These are phyloP conservation scores for Pseudomugil gertrudae DNA, from an alignment of 2,797 vertebrate genomes.

Conservation along the genomic window DNA sequence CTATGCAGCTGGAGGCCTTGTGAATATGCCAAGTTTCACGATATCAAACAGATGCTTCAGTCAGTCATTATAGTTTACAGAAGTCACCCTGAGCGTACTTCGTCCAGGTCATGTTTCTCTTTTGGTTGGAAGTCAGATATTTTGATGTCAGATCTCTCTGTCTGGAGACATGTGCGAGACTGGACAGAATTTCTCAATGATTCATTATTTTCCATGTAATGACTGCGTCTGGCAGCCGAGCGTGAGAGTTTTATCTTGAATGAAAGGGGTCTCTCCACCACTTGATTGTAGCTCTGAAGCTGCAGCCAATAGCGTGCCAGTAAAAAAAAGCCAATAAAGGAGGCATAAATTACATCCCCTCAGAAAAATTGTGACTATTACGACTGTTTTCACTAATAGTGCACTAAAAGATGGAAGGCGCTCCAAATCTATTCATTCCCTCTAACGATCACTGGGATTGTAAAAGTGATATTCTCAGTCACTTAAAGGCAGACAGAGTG, in stretches of 20 bases:
- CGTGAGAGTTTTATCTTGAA: slow-evolving; percentile 77
- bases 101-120: slow-evolving; percentile 52
- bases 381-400: slow-evolving; percentile 80
- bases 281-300: slow-evolving; percentile 61
- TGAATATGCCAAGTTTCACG: slow-evolving; percentile 4
- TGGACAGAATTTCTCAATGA: slow-evolving; percentile 61
- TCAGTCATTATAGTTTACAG: slow-evolving; percentile 24
- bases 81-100: slow-evolving; percentile 41
- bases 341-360: slow-evolving; percentile 81
- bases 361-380: slow-evolving; percentile 80
- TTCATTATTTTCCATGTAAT: slow-evolving; percentile 79
- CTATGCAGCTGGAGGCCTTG: slow-evolving; percentile 8
- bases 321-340: slow-evolving; percentile 78
- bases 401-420: slow-evolving; percentile 78
- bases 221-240: slow-evolving; percentile 70
- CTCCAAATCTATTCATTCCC: slow-evolving; percentile 77
- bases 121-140: slow-evolving; percentile 46
- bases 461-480: slow-evolving; percentile 75
- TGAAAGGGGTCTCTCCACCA: slow-evolving; percentile 69
- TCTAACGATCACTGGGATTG: slow-evolving; percentile 72
- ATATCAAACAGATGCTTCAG: slow-evolving; percentile 43
- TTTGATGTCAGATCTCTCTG: slow-evolving; percentile 56
- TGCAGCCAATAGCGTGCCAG: slow-evolving; percentile 64
- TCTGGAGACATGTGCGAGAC: slow-evolving; percentile 50
- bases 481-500: slow-evolving; percentile 69